Conservation (phyloP, 2,888 invertebrate species). For the Drosophila pseudotakahashii region DNA sequence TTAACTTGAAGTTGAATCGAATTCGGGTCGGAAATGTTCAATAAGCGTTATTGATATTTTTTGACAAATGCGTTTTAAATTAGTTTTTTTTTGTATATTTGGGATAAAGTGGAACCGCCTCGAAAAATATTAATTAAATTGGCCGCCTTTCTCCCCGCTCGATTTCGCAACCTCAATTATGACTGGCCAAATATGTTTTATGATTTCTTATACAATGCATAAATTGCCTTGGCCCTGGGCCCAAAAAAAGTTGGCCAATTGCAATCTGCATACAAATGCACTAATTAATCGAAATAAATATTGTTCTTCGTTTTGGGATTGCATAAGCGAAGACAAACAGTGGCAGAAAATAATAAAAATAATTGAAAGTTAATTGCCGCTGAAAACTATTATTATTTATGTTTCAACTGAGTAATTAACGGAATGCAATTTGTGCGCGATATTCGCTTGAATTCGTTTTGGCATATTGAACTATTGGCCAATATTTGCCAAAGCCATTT, state of each 20-base stretch:
- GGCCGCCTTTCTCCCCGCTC: conserved; percentile 39
- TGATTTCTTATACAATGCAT: conserved; percentile 28
- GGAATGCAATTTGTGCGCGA: conserved; percentile 28
- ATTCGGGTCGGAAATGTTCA: conserved; percentile 26
- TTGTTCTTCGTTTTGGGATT: conserved; percentile 29
- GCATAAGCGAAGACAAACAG: conserved; percentile 26
- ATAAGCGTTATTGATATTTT: conserved; percentile 22
- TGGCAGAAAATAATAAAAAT: conserved; percentile 12
- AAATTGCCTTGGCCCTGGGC: conserved; percentile 49
- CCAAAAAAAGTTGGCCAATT: conserved; percentile 25
- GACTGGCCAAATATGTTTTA: conserved; percentile 33
- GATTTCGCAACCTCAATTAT: conserved; percentile 43
- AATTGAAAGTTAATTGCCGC: conserved; percentile 25
- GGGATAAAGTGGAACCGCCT: conserved; percentile 32
- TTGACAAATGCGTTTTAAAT: conserved; percentile 36
- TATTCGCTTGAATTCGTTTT: conserved; percentile 41
- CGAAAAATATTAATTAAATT: conserved; percentile 35
- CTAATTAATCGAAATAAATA: conserved; percentile 51
- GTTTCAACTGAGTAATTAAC: conserved; percentile 19
- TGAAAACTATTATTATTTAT: conserved; percentile 16
- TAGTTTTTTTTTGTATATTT: conserved; percentile 7
- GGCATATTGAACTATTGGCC: conserved; percentile 52
- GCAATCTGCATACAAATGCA: conserved; percentile 70
- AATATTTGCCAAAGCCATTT: conserved; percentile 32
- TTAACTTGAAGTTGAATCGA: conserved; percentile 3